A percentile compares a stretch with the other conserved stretches of the same genome.
Conservation (phyloP, 2,888 invertebrate species). For the Limnephilus marmoratus region DNA sequence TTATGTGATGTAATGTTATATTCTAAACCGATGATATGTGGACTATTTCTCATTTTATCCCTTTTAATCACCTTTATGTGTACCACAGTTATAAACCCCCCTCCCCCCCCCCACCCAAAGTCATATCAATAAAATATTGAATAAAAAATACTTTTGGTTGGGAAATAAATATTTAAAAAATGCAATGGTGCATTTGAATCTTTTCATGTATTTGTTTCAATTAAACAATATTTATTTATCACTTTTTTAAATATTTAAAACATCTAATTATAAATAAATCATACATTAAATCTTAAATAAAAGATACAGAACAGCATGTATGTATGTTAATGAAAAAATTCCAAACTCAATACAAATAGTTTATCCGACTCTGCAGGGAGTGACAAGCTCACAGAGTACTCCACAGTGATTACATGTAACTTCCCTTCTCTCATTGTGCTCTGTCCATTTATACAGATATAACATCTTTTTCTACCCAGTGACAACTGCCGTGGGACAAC, state of each 20-base stretch:
- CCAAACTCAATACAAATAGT: slow-evolving; percentile 35
- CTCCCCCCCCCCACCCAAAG: too few species aligned
- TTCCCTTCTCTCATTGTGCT: background rate
- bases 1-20: background rate
- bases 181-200: slow-evolving; percentile 5
- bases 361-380: background rate
- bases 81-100: too few species aligned
- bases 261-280: slow-evolving; percentile 50
- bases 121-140: background rate
- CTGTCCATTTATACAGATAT: background rate
- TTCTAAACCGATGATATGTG: background rate
- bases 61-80: background rate
- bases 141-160: background rate
- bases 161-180: background rate
- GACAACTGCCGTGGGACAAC: background rate
- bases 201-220: slow-evolving; percentile 42
- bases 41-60: background rate
- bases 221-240: slow-evolving; percentile 51
- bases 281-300: slow-evolving; percentile 25
- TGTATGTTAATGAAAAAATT: slow-evolving; percentile 23
- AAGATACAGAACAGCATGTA: slow-evolving; percentile 8
- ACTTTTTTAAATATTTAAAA: slow-evolving; percentile 45
- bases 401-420: slow-evolving; percentile 38
- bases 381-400: background rate
- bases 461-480: background rate